These are phyloP conservation scores for Mamestra configurata DNA, from an alignment of 1,140 invertebrate genomes.

Conservation along the genomic window DNA sequence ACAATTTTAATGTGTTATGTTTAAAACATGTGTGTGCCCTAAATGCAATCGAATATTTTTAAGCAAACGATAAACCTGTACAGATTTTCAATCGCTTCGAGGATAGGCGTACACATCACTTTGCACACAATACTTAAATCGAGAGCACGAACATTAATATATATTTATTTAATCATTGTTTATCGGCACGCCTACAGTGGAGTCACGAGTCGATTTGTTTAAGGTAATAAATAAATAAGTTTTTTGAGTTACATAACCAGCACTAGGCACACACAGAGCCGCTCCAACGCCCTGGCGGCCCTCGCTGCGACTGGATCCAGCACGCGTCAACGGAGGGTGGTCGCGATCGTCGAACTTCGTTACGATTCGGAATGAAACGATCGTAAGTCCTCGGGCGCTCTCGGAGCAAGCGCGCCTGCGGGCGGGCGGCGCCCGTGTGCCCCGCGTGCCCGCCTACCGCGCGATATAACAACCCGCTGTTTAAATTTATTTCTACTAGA, in stretches of 20 bases:
- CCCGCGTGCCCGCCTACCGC: constrained; percentile 75
- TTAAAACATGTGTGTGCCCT: constrained; percentile 41
- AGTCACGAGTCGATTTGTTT: constrained; percentile 66
- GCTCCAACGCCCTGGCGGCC: constrained; percentile 82
- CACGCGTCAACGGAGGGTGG: constrained; percentile 82
- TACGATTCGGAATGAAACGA: constrained; percentile 82
- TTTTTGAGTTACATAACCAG: constrained; percentile 86
- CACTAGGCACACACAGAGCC: constrained; percentile 76
- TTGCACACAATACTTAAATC: constrained; percentile 66
- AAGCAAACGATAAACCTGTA: constrained; percentile 82
- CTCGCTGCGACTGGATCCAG: constrained; percentile 84
- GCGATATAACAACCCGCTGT: constrained; percentile 73
- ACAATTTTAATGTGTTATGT: constrained; percentile 25
- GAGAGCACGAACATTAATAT: constrained; percentile 46
- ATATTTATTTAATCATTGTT: constrained; percentile 54
- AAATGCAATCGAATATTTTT: constrained; percentile 60
- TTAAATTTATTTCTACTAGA: constrained; percentile 72
- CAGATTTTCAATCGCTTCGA: constrained; percentile 76
- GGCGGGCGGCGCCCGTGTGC: constrained; percentile 79
- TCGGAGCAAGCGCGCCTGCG: constrained; percentile 84
- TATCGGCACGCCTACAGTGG: constrained; percentile 48
- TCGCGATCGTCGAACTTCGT: constrained; percentile 83
- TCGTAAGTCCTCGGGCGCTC: constrained; percentile 79
- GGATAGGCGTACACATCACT: constrained; percentile 84
- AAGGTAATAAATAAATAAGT: constrained; percentile 86